Evolutionary conservation across 2,113 vertebrate species (phyloP).

Genomic region (Eurypyga helias): DNA sequence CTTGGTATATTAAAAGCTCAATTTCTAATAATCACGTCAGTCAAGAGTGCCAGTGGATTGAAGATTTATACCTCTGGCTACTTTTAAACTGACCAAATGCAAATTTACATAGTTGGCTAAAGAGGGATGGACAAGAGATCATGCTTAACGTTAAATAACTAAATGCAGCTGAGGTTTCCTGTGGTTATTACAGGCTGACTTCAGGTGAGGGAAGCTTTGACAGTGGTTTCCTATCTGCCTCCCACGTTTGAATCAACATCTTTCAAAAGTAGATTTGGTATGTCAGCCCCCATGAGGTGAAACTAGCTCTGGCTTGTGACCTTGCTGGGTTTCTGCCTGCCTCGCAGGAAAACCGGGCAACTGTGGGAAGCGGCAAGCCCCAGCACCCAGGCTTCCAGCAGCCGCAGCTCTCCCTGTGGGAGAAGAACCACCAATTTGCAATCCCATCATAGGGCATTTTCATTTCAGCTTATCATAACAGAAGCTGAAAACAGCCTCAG

Average conservation of each 20-base stretch:
- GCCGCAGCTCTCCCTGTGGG: accelerated
- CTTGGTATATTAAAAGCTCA: not conserved
- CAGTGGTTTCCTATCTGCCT: not conserved
- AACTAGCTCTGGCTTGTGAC: not conserved
- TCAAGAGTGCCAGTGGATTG: not conserved
- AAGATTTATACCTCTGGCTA: not conserved
- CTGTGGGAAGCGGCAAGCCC: accelerated
- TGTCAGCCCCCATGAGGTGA: not conserved
- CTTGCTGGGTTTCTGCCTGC: not conserved
- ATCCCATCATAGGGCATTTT: not conserved
- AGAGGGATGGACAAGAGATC: not conserved
- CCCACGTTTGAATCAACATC: not conserved
- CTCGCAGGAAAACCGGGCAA: not conserved
- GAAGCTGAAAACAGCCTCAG: not conserved
- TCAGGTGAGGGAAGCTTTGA: not conserved
- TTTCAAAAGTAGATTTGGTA: not conserved
- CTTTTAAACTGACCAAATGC: not conserved
- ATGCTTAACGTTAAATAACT: not conserved
- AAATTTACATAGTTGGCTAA: not conserved
- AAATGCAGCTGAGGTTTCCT: not conserved
- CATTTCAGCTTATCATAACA: not conserved
- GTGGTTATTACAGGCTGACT: not conserved
- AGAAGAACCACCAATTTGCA: not conserved
- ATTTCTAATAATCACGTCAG: not conserved
- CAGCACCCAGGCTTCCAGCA: not conserved